These are phyloP conservation scores for Oegoconia quadripuncta DNA, from an alignment of 2,888 invertebrate species.

Conservation along the genomic window DNA sequence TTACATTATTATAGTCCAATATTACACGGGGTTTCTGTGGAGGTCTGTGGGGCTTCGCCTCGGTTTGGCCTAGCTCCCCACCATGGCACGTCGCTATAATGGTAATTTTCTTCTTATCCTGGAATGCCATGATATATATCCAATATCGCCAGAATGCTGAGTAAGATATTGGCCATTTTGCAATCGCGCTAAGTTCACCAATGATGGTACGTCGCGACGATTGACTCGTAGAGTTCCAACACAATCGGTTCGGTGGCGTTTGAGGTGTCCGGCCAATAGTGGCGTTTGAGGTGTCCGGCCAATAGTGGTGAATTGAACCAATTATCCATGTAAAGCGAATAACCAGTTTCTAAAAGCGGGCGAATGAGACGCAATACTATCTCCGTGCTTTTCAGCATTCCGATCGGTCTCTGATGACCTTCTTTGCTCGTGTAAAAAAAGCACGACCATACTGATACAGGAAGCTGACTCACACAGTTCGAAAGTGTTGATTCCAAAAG, in stretches of 20 bases:
- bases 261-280: too few species aligned
- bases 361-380: slow-evolving; percentile 9
- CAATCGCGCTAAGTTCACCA: slow-evolving; percentile 11
- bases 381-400: neutral
- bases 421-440: too few species aligned
- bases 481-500: slow-evolving; percentile 23
- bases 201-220: slow-evolving; percentile 3
- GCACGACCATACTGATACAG: slow-evolving; percentile 15
- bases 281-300: slow-evolving; percentile 14
- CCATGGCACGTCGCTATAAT: slow-evolving; percentile 24
- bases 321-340: slow-evolving; percentile 23
- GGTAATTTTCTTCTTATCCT: slow-evolving; percentile 16
- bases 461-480: slow-evolving; percentile 23
- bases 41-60: neutral
- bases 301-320: slow-evolving; percentile 21
- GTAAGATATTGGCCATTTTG: slow-evolving; percentile 15
- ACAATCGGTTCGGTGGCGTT: slow-evolving; percentile 10
- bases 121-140: slow-evolving; percentile 18
- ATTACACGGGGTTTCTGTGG: slow-evolving; percentile 4
- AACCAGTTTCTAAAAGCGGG: slow-evolving; percentile 15
- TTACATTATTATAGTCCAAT: slow-evolving; percentile 9
- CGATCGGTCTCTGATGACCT: too few species aligned
- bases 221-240: slow-evolving; percentile 9
- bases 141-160: slow-evolving; percentile 20
- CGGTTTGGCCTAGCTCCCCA: slow-evolving; percentile 15